phyloP scores from a whole-genome alignment of 2,113 vertebrate genomes.

The Terrapene triunguis region DNA sequence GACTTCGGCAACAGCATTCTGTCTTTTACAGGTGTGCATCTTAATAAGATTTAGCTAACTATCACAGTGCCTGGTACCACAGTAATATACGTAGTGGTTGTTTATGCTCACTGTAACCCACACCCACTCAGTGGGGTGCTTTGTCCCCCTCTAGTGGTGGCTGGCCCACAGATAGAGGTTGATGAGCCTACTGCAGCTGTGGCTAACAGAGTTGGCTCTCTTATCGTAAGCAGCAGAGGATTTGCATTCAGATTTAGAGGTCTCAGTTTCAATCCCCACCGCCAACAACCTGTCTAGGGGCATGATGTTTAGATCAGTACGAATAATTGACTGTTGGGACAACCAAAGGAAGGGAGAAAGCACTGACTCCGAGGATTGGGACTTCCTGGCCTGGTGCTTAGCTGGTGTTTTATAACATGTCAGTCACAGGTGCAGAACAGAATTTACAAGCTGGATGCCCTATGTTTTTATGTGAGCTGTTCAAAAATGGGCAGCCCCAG shows the following conservation, averaged over 20 bases:
- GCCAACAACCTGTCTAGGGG: neutral
- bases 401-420: neutral
- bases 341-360: neutral
- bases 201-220: neutral
- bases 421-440: neutral
- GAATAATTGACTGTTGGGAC: neutral
- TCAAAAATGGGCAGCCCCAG: conserved; percentile 6
- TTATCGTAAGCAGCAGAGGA: neutral
- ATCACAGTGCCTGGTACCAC: neutral
- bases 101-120: neutral
- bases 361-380: neutral
- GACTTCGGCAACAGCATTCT: too few relatives aligned
- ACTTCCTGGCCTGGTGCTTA: neutral
- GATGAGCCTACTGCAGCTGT: neutral
- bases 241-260: neutral
- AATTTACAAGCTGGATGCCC: conserved; percentile 2
- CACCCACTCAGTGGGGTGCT: fast-evolving
- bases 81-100: neutral
- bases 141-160: neutral
- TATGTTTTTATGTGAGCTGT: conserved; percentile 19
- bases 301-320: neutral
- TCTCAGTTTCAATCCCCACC: neutral
- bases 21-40: too few relatives aligned
- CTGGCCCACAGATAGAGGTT: neutral
- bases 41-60: neutral